phyloP scores from a whole-genome alignment of 2,888 invertebrate species.

The Andricus curvator region DNA sequence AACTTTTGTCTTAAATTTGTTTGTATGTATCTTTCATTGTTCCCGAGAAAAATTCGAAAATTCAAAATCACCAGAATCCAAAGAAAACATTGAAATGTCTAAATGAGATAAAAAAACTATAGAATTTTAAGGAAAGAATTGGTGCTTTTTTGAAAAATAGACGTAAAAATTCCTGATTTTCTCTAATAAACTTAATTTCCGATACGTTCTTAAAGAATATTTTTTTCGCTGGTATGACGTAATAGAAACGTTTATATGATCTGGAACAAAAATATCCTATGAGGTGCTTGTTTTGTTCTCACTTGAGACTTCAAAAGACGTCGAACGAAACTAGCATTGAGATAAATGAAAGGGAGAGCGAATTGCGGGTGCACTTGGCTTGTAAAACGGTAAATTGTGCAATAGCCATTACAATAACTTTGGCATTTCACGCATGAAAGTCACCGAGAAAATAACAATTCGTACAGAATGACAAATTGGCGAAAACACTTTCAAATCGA shows the following conservation, averaged over 20 bases:
- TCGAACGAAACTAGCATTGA: not conserved
- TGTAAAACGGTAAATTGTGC: slow-evolving; percentile 34
- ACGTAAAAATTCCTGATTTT: no score
- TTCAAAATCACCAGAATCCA: no score
- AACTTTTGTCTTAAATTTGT: no score
- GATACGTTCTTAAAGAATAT: not conserved
- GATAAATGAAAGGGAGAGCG: slow-evolving; percentile 38
- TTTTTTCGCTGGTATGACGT: not conserved
- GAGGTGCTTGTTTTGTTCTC: slow-evolving; percentile 5
- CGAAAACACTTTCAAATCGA: not conserved
- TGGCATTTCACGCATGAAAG: slow-evolving; percentile 54
- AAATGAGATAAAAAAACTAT: no score
- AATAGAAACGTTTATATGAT: not conserved
- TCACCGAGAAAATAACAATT: not conserved
- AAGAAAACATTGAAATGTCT: no score
- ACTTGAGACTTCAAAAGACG: slow-evolving; percentile 12
- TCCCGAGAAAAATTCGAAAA: no score
- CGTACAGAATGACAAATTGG: not conserved
- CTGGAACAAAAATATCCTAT: not conserved
- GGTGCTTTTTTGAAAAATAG: no score
- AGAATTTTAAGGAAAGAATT: no score
- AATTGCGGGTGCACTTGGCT: slow-evolving; percentile 32
- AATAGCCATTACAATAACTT: slow-evolving; percentile 27
- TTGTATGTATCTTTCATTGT: no score
- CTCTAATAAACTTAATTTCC: not conserved